Evolutionary conservation across 2,797 vertebrate genomes (phyloP).

Genomic region (Vireo griseus): DNA sequence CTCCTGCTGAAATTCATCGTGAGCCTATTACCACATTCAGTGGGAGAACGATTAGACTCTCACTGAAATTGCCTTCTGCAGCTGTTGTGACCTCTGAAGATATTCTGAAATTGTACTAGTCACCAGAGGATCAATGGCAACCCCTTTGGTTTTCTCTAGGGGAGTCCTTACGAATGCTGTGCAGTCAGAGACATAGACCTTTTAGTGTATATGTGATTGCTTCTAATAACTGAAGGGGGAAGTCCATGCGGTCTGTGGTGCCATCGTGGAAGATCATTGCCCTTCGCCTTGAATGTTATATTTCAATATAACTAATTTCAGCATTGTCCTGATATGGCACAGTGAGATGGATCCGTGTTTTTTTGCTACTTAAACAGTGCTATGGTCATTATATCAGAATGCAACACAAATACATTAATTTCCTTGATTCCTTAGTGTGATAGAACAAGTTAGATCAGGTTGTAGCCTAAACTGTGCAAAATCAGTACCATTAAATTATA

Average conservation of each 20-base stretch:
- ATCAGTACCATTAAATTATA: constrained; percentile 22
- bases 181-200: background rate
- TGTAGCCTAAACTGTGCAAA: constrained; percentile 4
- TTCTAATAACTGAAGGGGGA: constrained; percentile 2
- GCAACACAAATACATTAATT: background rate
- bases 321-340: background rate
- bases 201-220: background rate
- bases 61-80: constrained; percentile 2
- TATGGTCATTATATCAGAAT: constrained; percentile 18
- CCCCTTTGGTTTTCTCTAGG: background rate
- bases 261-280: constrained; percentile 17
- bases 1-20: background rate
- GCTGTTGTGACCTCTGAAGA: constrained; percentile 23
- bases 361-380: background rate
- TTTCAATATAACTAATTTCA: background rate
- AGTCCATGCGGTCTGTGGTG: background rate
- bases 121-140: background rate
- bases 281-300: background rate
- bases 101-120: background rate
- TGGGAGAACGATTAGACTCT: background rate
- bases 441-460: background rate
- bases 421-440: background rate
- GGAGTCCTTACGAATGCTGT: background rate
- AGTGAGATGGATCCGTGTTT: background rate
- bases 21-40: background rate